phyloP scores from a whole-genome alignment of 2,888 invertebrate species.

The Drosophila niveifrons region DNA sequence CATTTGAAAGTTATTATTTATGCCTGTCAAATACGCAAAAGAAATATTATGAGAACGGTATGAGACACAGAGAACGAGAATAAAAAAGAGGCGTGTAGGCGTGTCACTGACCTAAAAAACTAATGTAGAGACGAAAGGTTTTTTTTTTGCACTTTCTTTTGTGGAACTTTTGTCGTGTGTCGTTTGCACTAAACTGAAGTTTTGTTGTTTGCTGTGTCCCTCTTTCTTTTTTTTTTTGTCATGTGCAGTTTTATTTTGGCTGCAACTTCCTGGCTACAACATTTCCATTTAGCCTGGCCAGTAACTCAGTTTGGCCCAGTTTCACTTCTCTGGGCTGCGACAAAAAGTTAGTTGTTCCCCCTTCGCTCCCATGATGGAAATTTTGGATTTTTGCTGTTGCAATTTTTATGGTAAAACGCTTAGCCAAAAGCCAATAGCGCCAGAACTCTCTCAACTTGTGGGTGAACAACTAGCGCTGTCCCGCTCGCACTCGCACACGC shows the following conservation, averaged over 20 bases:
- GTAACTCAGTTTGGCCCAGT: conserved; percentile 70
- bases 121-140: conserved; percentile 19
- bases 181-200: conserved; percentile 28
- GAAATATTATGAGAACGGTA: not conserved
- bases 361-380: not conserved
- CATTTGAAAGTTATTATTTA: conserved; percentile 79
- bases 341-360: conserved; percentile 43
- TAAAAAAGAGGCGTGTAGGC: conserved; percentile 8
- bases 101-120: conserved; percentile 38
- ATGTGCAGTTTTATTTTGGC: conserved; percentile 59
- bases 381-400: conserved; percentile 54
- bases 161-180: conserved; percentile 32
- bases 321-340: conserved; percentile 33
- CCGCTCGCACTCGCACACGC: not conserved
- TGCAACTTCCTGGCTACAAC: conserved; percentile 74
- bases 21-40: conserved; percentile 57
- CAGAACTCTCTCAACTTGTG: conserved; percentile 19
- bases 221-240: conserved; percentile 37
- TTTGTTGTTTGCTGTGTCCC: conserved; percentile 38
- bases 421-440: conserved; percentile 46
- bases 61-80: conserved; percentile 1
- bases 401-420: conserved; percentile 68
- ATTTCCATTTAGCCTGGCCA: conserved; percentile 67
- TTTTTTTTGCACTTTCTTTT: conserved; percentile 50
- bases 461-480: conserved; percentile 4